Evolutionary conservation across 1,140 invertebrate genomes (phyloP).

Genomic region (Pinna nobilis): DNA sequence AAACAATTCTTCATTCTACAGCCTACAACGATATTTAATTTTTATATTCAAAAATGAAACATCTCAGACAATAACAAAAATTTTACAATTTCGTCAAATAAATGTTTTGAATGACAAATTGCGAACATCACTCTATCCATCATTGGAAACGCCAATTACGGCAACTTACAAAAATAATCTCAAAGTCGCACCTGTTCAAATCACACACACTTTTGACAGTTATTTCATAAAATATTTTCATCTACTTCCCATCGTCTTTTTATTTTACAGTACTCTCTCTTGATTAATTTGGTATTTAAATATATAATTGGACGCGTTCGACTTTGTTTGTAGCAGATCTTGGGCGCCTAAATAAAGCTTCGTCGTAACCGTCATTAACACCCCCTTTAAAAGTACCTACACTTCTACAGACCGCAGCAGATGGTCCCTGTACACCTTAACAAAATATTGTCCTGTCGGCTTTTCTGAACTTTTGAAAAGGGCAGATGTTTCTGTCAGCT

Average conservation of each 20-base stretch:
- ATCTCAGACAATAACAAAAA: too few relatives aligned
- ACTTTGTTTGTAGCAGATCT: constrained; percentile 20
- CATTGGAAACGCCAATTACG: too few relatives aligned
- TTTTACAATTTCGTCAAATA: too few relatives aligned
- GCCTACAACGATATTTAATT: too few relatives aligned
- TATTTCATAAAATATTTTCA: too few relatives aligned
- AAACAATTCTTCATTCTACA: too few relatives aligned
- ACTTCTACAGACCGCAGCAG: constrained; percentile 22
- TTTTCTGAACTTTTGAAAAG: constrained; percentile 16
- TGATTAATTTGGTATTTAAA: neutral
- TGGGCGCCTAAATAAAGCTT: constrained; percentile 7
- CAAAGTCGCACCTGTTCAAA: too few relatives aligned
- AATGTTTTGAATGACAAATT: too few relatives aligned
- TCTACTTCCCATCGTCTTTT: neutral
- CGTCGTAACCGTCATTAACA: neutral
- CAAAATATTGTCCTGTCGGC: constrained; percentile 22
- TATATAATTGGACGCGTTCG: neutral
- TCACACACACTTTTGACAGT: too few relatives aligned
- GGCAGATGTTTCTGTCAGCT: constrained; percentile 35
- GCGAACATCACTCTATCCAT: too few relatives aligned
- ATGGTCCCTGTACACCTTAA: constrained; percentile 3
- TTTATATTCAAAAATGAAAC: too few relatives aligned
- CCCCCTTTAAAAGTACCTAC: constrained; percentile 2
- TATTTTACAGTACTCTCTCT: neutral
- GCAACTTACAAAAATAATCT: too few relatives aligned